phyloP scores from a whole-genome alignment of 2,797 vertebrate genomes.

The Percopsis omiscomaycus region DNA sequence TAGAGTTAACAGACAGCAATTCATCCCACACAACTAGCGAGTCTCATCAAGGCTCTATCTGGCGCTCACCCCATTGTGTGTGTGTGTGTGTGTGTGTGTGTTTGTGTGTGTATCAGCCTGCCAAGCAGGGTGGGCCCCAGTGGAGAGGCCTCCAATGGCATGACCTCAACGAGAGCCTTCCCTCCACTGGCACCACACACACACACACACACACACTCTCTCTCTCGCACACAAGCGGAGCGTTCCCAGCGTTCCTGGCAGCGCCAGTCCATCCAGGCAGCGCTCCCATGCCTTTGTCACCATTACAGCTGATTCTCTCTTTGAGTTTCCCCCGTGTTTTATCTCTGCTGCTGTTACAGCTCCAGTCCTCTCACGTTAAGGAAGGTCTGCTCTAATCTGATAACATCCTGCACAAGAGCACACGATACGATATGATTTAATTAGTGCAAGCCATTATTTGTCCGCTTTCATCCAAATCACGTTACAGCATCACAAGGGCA shows the following conservation, averaged over 20 bases:
- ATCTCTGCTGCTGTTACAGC: constrained; percentile 10
- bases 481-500: too few relatives aligned
- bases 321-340: constrained; percentile 5
- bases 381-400: too few relatives aligned
- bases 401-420: too few relatives aligned
- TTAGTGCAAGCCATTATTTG: too few relatives aligned
- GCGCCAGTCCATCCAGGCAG: constrained; percentile 52
- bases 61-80: constrained; percentile 37
- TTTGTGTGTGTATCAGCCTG: constrained; percentile 24
- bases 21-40: constrained; percentile 50
- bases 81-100: constrained; percentile 12
- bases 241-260: constrained; percentile 66
- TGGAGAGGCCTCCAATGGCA: constrained; percentile 56
- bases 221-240: neutral
- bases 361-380: too few relatives aligned
- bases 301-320: constrained; percentile 31
- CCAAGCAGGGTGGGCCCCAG: constrained; percentile 60
- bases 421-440: neutral
- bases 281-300: constrained; percentile 35
- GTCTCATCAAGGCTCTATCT: constrained; percentile 54
- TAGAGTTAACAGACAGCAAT: constrained; percentile 61
- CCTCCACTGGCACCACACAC: constrained; percentile 30
- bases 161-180: constrained; percentile 64
- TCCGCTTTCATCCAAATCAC: too few relatives aligned
- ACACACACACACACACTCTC: constrained; percentile 16